Base-by-base conservation (phyloP, 2,797 vertebrate genomes). In the Anomalospiza imberbis region DNA sequence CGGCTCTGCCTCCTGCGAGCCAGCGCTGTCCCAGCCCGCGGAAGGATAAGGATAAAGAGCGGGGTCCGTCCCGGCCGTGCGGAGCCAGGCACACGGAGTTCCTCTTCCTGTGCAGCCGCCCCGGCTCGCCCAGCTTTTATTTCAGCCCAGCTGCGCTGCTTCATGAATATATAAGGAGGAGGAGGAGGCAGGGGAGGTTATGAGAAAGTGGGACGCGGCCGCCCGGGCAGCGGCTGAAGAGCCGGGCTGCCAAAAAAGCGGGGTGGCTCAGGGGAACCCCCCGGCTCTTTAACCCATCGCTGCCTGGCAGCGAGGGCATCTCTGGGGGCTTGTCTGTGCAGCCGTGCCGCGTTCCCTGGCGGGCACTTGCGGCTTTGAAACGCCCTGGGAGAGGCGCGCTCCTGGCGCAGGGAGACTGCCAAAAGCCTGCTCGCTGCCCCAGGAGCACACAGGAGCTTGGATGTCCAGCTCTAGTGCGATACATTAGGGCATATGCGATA, bases 101-200 rank as follows among this genome's bases (percentile, higher is more conserved):
- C 88, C 89, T 92, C 70, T 96, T 96, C 95, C 96, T 96, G 95
- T 67, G 79, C 84, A 28, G 74, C 62, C 5, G 11, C 53, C 77
- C 53, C 1, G 7, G 29, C 65, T 77, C 6, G 71, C 83, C 83
- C 82, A 17, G 88, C 91, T 89, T 68, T 24, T 72, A 55, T 93
- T 89, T 77, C 81, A 47, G 16, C 62, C 67, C 79, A 7, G 88
- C 75, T 4, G 65, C n/a, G 2, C 63, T 1, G 36, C 88, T 90
- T 94, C 85, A 86, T 94, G 93, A 96, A 95, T 89, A 93, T 85
- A 90, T 86, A 92, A 96, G 82, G 45, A 95, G 89, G 79, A 92
- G 91, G 93, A 85, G 93, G 93, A 74, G 93, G 87, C 53, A 40
- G n/a, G 14, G 45, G 85, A 85, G 47, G 58, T 31, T 18, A 5